Base-by-base conservation (phyloP, 1,140 invertebrate genomes). In the Drosophila malerkotliana region DNA sequence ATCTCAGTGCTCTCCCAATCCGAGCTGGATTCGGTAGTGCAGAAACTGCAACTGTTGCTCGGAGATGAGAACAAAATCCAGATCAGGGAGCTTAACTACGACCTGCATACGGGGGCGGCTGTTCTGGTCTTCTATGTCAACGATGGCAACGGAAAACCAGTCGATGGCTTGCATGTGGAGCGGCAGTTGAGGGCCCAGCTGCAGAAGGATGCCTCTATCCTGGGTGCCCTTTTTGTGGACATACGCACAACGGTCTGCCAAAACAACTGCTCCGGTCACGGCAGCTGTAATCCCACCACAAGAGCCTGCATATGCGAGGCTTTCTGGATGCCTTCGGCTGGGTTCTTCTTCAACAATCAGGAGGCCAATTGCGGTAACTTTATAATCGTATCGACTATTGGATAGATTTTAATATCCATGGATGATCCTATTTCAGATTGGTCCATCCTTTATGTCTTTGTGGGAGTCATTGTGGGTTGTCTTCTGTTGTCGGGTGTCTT, bases 191-290 rank as follows among this genome's bases (percentile, higher is more conserved):
- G 94, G 77, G 93, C 94, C 68, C 95, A 96, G 79, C 87, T 97
- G 0, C 92, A 93, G 62, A 94, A 95, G 71, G 95, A 97, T 92
- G 94, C 94, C 4, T 93, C 94, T 15, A 93, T 97, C n/a, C 89
- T 97, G 10, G 95, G 96, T 53, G 93, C 96, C 24, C 94, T 95
- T 5, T 94, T 97, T n/a, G 92, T 94, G 26, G 94, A 94, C 66
- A 93, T 98, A 51, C 95, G 97, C 83, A 97, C 97, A 10, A 93
- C 94, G 64, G 93, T 98, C 48, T 99, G 98, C 81, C 97, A 98
- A 87, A 98, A 98, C 92, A 95, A 97, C 92, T 99, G 98, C 93
- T 98, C 98, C 39, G 96, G 96, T 1, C 97, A 98, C 92, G 98
- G 98, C 41, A 94, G 95, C 15, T 99, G 98, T 92, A 95, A 98